phyloP scores from a whole-genome alignment of 2,797 vertebrate species.

The Microctenopoma stevenorrisi region DNA sequence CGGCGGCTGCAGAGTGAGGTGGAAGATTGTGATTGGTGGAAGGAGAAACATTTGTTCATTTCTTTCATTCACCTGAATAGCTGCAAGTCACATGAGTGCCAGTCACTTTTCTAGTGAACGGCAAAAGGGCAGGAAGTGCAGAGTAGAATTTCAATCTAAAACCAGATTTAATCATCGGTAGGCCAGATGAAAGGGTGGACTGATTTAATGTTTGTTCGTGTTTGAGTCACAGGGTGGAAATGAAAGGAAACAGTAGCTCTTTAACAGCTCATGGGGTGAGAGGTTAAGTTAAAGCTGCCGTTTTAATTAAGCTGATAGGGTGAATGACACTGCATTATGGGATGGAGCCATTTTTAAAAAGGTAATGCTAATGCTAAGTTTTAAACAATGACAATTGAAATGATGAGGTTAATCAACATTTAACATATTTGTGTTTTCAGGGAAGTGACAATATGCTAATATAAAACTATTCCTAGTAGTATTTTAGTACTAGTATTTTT shows the following conservation, averaged over 20 bases:
- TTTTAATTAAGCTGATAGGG: conserved; percentile 39
- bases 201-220: conserved; percentile 40
- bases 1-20: conserved; percentile 76
- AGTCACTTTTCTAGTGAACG: conserved; percentile 27
- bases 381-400: not conserved
- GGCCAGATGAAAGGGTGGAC: conserved; percentile 21
- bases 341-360: conserved; percentile 31
- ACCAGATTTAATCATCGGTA: conserved; percentile 19
- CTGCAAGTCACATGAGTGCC: conserved; percentile 77
- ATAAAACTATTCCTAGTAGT: not conserved
- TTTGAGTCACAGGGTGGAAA: conserved; percentile 36
- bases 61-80: conserved; percentile 82
- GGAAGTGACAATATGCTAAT: not conserved
- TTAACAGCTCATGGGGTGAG: conserved; percentile 53
- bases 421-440: not conserved
- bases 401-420: not conserved
- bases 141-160: conserved; percentile 36
- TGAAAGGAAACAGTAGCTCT: conserved; percentile 44
- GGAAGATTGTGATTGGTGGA: conserved; percentile 83
- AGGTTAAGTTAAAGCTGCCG: conserved; percentile 51
- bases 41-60: conserved; percentile 78
- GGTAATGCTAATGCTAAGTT: conserved; percentile 1
- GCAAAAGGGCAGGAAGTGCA: conserved; percentile 49
- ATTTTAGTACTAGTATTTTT: not conserved
- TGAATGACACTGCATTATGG: conserved; percentile 44